Conservation (phyloP, 2,797 vertebrate genomes). For the Hippocampus kuda region DNA sequence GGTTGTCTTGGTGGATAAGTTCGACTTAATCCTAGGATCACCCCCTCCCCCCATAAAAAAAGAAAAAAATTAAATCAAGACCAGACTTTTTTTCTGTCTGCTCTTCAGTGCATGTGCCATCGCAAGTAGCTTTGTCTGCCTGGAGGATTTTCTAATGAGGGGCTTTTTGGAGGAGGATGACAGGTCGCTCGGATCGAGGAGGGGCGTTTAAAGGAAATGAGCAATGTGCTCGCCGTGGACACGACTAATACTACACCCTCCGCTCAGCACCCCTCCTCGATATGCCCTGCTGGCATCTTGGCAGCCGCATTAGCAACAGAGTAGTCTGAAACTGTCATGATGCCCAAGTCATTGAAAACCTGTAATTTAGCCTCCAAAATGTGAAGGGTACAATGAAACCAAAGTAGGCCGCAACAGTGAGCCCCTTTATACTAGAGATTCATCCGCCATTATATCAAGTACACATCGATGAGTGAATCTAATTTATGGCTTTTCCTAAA, state of each 20-base stretch:
- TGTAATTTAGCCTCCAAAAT: constrained; percentile 52
- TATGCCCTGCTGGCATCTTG: constrained; percentile 52
- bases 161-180: constrained; percentile 61
- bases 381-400: constrained; percentile 42
- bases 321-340: constrained; percentile 58
- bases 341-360: constrained; percentile 58
- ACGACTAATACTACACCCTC: constrained; percentile 45
- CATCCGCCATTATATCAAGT: background rate
- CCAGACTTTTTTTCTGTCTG: constrained; percentile 50
- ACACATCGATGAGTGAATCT: background rate
- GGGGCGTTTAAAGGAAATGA: constrained; percentile 49
- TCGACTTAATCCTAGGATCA: background rate
- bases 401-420: constrained; percentile 23
- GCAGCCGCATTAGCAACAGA: constrained; percentile 45
- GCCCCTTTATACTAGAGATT: background rate
- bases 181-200: constrained; percentile 46
- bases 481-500: background rate
- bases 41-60: background rate
- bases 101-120: constrained; percentile 42
- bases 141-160: constrained; percentile 62
- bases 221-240: constrained; percentile 38
- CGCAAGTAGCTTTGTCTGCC: constrained; percentile 62
- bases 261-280: constrained; percentile 18
- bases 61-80: constrained; percentile 33
- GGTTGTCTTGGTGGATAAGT: background rate